Conservation (phyloP, 2,113 vertebrate genomes). For the Bubo blakistoni region DNA sequence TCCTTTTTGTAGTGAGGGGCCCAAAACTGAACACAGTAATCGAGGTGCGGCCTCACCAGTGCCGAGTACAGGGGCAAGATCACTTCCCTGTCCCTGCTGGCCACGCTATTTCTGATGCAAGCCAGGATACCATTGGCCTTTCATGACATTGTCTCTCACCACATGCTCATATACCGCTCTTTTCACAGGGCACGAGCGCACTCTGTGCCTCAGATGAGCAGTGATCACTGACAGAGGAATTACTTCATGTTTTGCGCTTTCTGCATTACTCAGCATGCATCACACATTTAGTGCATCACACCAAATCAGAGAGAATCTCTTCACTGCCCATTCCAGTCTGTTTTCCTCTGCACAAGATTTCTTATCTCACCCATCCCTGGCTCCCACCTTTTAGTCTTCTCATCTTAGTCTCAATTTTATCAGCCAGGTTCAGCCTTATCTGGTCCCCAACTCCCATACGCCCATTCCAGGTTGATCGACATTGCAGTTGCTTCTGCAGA, state of each 20-base stretch:
- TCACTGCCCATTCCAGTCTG: not conserved
- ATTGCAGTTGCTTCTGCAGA: not conserved
- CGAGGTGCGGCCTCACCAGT: too few species aligned
- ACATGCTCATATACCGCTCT: not conserved
- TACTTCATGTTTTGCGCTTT: not conserved
- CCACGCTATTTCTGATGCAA: too few species aligned
- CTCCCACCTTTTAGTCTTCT: not conserved
- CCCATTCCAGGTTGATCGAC: not conserved
- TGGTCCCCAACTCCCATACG: rapidly evolving
- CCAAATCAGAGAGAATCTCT: not conserved
- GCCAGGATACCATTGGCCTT: too few species aligned
- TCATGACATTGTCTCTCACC: not conserved
- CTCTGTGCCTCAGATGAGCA: not conserved
- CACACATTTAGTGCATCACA: not conserved
- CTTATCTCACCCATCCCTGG: not conserved
- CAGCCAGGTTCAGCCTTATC: not conserved
- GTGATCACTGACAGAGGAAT: not conserved
- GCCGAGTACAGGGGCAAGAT: too few species aligned
- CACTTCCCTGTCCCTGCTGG: too few species aligned
- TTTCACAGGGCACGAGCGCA: not conserved
- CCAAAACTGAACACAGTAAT: too few species aligned
- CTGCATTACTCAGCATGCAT: not conserved
- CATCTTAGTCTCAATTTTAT: not conserved
- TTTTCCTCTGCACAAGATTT: not conserved
- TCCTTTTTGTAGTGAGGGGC: too few species aligned